A percentile compares a stretch with the other conserved stretches of the same genome.
phyloP scores from a whole-genome alignment of 2,797 vertebrate species.

The Ispidina lecontei region DNA sequence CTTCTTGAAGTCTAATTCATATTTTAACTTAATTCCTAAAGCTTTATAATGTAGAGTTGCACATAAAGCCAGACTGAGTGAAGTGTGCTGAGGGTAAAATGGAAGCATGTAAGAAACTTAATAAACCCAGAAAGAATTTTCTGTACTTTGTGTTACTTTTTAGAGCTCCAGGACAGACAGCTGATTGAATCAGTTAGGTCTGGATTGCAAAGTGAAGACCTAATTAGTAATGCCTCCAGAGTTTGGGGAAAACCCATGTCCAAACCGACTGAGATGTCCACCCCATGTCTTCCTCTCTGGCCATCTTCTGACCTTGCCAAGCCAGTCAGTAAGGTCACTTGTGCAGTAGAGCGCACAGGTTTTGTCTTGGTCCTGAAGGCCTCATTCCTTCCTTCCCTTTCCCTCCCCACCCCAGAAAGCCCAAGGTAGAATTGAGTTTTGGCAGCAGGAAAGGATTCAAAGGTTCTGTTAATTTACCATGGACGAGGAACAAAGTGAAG shows the following conservation, averaged over 20 bases:
- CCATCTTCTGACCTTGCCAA: neutral
- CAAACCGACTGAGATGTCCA: neutral
- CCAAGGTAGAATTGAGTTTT: neutral
- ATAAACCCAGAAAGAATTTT: neutral
- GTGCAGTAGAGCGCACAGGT: neutral
- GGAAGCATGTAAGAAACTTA: neutral
- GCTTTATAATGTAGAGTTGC: neutral
- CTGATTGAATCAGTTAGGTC: neutral
- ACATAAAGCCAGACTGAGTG: neutral
- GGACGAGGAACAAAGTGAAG: neutral
- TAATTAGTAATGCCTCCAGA: neutral
- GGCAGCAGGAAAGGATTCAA: neutral
- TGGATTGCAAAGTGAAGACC: neutral
- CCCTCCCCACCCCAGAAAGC: neutral
- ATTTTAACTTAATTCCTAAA: conserved; percentile 69
- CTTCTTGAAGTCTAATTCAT: conserved; percentile 86
- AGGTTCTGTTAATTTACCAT: neutral
- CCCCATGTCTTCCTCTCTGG: rapidly evolving
- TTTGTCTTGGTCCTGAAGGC: neutral
- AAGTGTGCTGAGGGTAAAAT: neutral
- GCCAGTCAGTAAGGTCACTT: neutral
- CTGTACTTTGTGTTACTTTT: neutral
- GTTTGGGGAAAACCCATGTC: neutral
- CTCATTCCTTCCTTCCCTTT: neutral
- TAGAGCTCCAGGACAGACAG: neutral